Conservation (phyloP, 2,888 invertebrate species). For the Odontocolon sp. region DNA sequence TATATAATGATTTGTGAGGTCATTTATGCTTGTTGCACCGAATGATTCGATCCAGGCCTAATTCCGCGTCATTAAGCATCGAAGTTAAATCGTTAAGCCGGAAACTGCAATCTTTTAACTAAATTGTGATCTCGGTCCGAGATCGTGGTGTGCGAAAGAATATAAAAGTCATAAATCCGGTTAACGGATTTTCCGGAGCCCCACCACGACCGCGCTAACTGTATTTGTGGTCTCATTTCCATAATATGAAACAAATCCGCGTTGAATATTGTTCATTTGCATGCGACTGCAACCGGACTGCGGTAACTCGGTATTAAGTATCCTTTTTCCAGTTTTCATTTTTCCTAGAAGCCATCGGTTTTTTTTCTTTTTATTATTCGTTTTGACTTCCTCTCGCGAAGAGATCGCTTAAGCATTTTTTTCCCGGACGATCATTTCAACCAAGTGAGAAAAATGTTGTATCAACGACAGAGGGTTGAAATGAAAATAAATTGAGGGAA, state of each 20-base stretch:
- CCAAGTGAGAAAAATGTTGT: neutral
- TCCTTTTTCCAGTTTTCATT: neutral
- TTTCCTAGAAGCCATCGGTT: neutral
- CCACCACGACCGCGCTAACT: conserved; percentile 13
- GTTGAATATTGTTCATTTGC: conserved; percentile 52
- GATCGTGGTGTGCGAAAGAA: conserved; percentile 16
- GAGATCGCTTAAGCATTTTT: neutral
- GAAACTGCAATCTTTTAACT: conserved; percentile 25
- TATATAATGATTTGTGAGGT: too few species aligned
- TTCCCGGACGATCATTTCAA: neutral
- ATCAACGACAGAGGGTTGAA: neutral
- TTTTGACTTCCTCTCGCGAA: neutral
- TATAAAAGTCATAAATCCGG: conserved; percentile 45
- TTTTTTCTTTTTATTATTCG: conserved; percentile 2
- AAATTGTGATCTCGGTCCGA: conserved; percentile 11
- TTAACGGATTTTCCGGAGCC: conserved; percentile 48
- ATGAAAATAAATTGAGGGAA: neutral
- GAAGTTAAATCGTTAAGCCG: conserved; percentile 1
- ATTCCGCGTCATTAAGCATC: conserved; percentile 24
- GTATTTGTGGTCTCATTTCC: conserved; percentile 39
- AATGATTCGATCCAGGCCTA: neutral
- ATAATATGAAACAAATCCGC: conserved; percentile 51
- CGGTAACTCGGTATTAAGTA: conserved; percentile 9
- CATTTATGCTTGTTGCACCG: neutral
- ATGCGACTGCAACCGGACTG: conserved; percentile 3